phyloP scores from a whole-genome alignment of 2,888 invertebrate species.

The Pristionchus fissidentatus region DNA sequence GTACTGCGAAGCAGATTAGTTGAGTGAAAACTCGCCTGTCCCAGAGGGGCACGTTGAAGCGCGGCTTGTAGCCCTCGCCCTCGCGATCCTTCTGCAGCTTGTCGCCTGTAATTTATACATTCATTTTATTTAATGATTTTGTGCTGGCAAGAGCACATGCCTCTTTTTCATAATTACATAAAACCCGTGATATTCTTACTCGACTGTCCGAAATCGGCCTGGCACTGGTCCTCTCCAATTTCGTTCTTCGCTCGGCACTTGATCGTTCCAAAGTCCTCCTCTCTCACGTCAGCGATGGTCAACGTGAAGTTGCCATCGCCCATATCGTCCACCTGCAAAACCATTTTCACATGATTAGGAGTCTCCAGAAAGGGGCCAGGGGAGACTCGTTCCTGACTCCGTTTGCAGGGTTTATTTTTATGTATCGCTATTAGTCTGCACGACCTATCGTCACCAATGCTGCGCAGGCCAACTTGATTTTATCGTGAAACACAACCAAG shows the following conservation, averaged over 20 bases:
- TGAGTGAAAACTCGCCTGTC: constrained; percentile 78
- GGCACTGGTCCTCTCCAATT: constrained; percentile 83
- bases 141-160: not conserved
- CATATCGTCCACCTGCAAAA: constrained; percentile 77
- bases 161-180: not conserved
- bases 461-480: too few relatives aligned
- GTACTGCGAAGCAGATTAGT: not conserved
- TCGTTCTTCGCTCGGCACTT: constrained; percentile 81
- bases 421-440: too few relatives aligned
- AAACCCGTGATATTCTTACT: constrained; percentile 29
- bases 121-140: not conserved
- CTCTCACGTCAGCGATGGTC: constrained; percentile 84
- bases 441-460: too few relatives aligned
- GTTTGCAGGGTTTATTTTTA: too few relatives aligned
- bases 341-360: not conserved
- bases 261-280: constrained; percentile 83
- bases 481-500: not conserved
- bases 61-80: constrained; percentile 81
- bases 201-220: constrained; percentile 61
- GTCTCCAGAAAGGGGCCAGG: too few relatives aligned
- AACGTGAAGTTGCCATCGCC: constrained; percentile 84
- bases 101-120: constrained; percentile 49
- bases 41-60: constrained; percentile 85
- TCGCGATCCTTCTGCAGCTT: constrained; percentile 55
- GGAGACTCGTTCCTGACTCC: too few relatives aligned